Percentiles rank a stretch among this genome's conserved stretches.
phyloP scores from a whole-genome alignment of 2,888 invertebrate genomes.

The Apodemia mormo region DNA sequence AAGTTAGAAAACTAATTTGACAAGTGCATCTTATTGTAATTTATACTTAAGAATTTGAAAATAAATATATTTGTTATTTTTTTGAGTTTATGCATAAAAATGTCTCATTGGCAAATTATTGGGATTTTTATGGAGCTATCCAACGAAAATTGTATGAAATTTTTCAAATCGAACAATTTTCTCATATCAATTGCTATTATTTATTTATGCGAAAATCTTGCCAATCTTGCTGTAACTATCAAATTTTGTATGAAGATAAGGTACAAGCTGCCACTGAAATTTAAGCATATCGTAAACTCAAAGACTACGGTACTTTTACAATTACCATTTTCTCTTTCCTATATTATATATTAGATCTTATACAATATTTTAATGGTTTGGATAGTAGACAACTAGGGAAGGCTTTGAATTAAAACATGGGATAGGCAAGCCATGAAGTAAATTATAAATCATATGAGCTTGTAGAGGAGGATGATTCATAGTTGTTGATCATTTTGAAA shows the following conservation, averaged over 20 bases:
- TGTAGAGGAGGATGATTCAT: slow-evolving; percentile 67
- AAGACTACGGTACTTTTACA: slow-evolving; percentile 78
- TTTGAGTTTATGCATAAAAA: too few relatives aligned
- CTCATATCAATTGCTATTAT: too few relatives aligned
- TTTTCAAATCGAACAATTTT: too few relatives aligned
- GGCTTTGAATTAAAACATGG: slow-evolving; percentile 58
- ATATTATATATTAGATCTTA: slow-evolving; percentile 73
- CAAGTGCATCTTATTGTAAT: too few relatives aligned
- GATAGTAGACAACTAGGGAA: slow-evolving; percentile 38
- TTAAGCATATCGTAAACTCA: slow-evolving; percentile 80
- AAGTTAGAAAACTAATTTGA: too few relatives aligned
- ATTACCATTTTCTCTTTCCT: slow-evolving; percentile 77
- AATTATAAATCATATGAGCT: slow-evolving; percentile 65
- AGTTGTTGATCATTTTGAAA: slow-evolving; percentile 23
- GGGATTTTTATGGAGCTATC: too few relatives aligned
- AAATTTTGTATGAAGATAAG: slow-evolving; percentile 45
- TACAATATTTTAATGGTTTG: slow-evolving; percentile 72
- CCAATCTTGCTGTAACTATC: slow-evolving; percentile 31
- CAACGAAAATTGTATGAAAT: too few relatives aligned
- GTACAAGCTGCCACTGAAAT: slow-evolving; percentile 73
- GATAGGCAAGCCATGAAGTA: slow-evolving; percentile 56
- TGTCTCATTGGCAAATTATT: too few relatives aligned
- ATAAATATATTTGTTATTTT: too few relatives aligned
- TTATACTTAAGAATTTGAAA: too few relatives aligned
- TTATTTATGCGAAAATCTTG: not conserved